Base-by-base conservation (phyloP, 2,888 invertebrate genomes). In the Beris morrisii region DNA sequence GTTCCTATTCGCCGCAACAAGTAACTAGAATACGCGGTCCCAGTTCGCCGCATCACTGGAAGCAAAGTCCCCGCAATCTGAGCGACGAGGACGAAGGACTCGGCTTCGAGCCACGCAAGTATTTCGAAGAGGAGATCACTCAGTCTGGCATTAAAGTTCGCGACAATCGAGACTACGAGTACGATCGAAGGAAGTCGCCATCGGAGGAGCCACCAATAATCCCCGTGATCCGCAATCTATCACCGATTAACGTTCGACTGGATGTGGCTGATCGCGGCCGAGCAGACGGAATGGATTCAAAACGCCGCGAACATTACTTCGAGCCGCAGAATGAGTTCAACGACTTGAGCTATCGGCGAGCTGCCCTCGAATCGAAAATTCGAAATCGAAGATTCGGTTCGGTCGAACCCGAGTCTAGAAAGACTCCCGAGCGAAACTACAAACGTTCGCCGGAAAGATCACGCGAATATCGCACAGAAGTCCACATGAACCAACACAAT, bases 21-120 rank as follows among this genome's bases (percentile, higher is more conserved):
- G 72, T 75, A 15, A 74, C 75, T 5, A 75, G 74, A 32, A 74
- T 75, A 48, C 74, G 76, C 3, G 71, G 75, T 22, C 12, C 61
- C 6, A 52, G 28, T 7, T 77, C 78, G 13, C 78, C 79, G 0
- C 78, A 77, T 1, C 78, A 78, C 3, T 79, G 79, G 78, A 79
- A 79, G 55, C 78, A 78, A 0, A 79, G 77, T 69, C 78, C 79
- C 3, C 1, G 79, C 5, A 79, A 80, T 67, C 73, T 79, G 65
- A 90, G 90, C 11, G 91, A 91, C 75, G 91, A 91, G 75, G 91
- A 91, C 71, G 91, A 91, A 78, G 91, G 91, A 0, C 79, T 91
- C n/a, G 91, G 91, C 2, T 86, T 88, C 65, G 91, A 91, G 75
- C 77, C 77, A 0, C 75, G 80, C 73, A 81, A 77, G 69, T 81